Base-by-base conservation (phyloP, 2,113 vertebrate species). In the Lagopus leucura region DNA sequence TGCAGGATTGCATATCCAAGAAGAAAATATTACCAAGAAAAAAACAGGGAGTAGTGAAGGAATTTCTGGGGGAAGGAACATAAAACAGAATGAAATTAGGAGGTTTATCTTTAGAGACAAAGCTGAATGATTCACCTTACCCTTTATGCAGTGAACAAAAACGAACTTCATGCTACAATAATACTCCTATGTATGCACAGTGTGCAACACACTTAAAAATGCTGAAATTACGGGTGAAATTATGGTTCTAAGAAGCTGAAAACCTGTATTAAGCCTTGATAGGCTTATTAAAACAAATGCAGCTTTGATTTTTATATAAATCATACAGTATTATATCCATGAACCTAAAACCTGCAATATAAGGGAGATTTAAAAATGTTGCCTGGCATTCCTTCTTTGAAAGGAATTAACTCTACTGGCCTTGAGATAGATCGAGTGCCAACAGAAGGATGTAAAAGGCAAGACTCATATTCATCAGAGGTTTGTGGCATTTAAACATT, bases 401-500 rank as follows among this genome's bases (percentile, higher is more conserved):
- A 63, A 94, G 13, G 32, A 70, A 84, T 92, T 90, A 90, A 79
- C 34, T 85, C 66, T 60, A 63, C 60, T 47, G 60, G 72, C 36
- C 74, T 85, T 73, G 65, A 76, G 60, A 94, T 32, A 94, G 92
- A 96, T 81, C 94, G 76, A 94, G 75, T 36, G 84, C 91, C 91
- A 95, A 95, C 86, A 95, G 90, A 80, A 96, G 93, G 89, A 81
- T 65, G 34, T 45, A 80, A 79, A 92, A 92, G 24, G 67, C 80
- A 83, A 81, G 36, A 50, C 76, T 95, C 70, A 70, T 82, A 94
- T 94, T 94, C 88, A 88, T 7, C 80, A 45, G 90, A 91, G 48
- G 71, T 50, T 80, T 2, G 0, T 60, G 79, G 74, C 43, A 10
- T 81, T 60, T 76, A 80, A 97, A 73, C 57, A 47, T 67, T 95